A percentile compares a stretch with the other conserved stretches of the same genome.
Evolutionary conservation across 92 coral and sea anemone genomes (phyloP).

Genomic region (Pocillopora grandis): DNA sequence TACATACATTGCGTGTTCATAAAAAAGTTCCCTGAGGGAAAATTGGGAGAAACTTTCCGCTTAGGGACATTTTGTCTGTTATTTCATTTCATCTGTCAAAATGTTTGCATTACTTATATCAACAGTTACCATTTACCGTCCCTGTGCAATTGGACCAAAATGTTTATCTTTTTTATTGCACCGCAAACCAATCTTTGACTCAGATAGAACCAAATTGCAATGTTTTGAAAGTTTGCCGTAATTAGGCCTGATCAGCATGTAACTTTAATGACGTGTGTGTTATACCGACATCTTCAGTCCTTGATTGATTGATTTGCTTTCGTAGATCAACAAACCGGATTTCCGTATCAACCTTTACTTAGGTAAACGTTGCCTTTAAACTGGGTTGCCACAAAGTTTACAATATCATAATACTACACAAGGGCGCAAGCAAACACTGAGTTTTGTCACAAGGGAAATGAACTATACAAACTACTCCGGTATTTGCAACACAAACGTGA

Average conservation of each 20-base stretch:
- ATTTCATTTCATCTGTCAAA: slow-evolving; percentile 21
- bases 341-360: too few relatives aligned
- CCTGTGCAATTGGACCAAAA: background rate
- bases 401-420: too few relatives aligned
- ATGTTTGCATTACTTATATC: slow-evolving; percentile 13
- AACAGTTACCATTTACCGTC: background rate
- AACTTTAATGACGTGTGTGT: background rate
- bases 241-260: background rate
- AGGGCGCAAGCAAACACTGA: too few relatives aligned
- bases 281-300: too few relatives aligned
- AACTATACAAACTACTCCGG: too few relatives aligned
- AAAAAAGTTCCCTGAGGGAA: background rate
- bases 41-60: background rate
- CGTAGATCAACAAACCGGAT: too few relatives aligned
- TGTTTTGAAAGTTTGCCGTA: background rate
- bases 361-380: too few relatives aligned
- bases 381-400: too few relatives aligned
- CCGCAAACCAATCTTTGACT: background rate
- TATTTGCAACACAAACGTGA: too few relatives aligned
- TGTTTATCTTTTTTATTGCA: slow-evolving; percentile 11
- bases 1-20: background rate
- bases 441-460: too few relatives aligned
- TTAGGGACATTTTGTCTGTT: background rate
- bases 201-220: background rate
- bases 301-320: too few relatives aligned